Conservation (phyloP, 2,888 invertebrate genomes). For the Ellobium chinense region DNA sequence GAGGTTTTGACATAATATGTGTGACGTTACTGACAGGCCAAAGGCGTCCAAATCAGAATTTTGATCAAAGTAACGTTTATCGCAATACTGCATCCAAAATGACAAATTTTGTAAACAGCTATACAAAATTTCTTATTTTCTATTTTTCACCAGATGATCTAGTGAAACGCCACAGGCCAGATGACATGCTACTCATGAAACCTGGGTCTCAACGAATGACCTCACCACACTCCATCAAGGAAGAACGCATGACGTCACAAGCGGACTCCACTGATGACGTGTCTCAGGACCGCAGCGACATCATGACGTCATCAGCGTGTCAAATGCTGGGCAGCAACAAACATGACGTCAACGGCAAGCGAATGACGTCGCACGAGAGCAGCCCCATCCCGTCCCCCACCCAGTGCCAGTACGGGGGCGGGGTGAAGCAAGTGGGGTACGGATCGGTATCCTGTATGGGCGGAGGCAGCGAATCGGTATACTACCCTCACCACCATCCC, state of each 20-base stretch:
- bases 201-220: conserved; percentile 28
- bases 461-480: conserved; percentile 62
- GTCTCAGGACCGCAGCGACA: conserved; percentile 36
- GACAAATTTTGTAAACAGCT: no score
- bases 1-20: no score
- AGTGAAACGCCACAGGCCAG: conserved; percentile 27
- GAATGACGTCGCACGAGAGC: conserved; percentile 48
- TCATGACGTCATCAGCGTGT: conserved; percentile 50
- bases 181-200: conserved; percentile 42
- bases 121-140: no score
- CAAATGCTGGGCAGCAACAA: conserved; percentile 44
- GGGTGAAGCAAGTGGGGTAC: conserved; percentile 23
- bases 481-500: conserved; percentile 72
- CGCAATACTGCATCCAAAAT: no score
- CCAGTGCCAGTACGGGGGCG: conserved; percentile 64
- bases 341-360: conserved; percentile 55
- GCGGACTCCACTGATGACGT: conserved; percentile 40
- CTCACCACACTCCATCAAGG: conserved; percentile 34
- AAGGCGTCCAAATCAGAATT: no score
- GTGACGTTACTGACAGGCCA: no score
- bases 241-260: conserved; percentile 29
- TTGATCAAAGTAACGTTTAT: no score
- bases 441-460: conserved; percentile 32
- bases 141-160: conserved; percentile 14
- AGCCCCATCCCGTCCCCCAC: conserved; percentile 51